Evolutionary conservation across 1,140 invertebrate species (phyloP).

Genomic region (Galendromus occidentalis): DNA sequence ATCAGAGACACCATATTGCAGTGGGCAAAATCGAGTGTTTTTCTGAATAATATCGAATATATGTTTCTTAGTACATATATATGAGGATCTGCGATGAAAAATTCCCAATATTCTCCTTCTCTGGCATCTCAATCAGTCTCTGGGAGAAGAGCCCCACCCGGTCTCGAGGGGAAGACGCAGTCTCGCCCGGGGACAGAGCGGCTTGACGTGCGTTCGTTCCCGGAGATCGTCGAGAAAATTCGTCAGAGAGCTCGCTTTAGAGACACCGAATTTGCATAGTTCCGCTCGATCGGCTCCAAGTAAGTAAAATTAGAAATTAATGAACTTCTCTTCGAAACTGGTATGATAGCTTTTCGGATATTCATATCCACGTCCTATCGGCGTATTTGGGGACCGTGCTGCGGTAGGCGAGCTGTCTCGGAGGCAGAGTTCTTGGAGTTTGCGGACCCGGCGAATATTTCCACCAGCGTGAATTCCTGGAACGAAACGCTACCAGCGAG

Average conservation of each 20-base stretch:
- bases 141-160: too few relatives aligned
- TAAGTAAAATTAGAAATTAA: background rate
- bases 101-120: too few relatives aligned
- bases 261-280: slow-evolving; percentile 21
- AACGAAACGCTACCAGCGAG: background rate
- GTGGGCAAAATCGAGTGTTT: too few relatives aligned
- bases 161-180: slow-evolving; percentile 71
- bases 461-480: background rate
- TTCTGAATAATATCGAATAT: too few relatives aligned
- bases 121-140: too few relatives aligned
- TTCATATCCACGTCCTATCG: too few relatives aligned
- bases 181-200: slow-evolving; percentile 50
- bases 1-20: too few relatives aligned
- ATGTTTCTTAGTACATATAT: too few relatives aligned
- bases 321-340: background rate
- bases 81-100: too few relatives aligned
- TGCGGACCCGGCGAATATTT: slow-evolving; percentile 3
- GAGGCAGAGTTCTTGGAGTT: slow-evolving; percentile 5
- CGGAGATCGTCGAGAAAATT: slow-evolving; percentile 61
- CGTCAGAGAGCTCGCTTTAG: slow-evolving; percentile 30
- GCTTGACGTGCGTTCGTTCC: slow-evolving; percentile 46
- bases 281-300: slow-evolving; percentile 10
- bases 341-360: background rate
- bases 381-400: too few relatives aligned
- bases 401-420: background rate